These are phyloP conservation scores for Equus przewalskii DNA, from an alignment of 2,113 vertebrate species.

Conservation along the genomic window DNA sequence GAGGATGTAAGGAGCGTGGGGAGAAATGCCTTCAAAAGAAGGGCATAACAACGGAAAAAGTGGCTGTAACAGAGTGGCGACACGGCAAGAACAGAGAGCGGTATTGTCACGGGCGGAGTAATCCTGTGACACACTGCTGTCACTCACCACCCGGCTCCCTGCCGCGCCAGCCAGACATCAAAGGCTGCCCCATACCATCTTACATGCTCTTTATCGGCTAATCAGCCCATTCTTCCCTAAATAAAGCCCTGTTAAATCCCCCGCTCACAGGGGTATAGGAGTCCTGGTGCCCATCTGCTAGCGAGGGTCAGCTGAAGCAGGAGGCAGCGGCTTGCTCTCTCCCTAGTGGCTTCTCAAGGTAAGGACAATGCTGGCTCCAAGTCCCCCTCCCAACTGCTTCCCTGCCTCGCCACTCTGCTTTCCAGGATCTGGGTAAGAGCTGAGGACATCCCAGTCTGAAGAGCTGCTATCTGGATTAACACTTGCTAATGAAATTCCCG, in stretches of 20 bases:
- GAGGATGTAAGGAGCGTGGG: slow-evolving; percentile 2
- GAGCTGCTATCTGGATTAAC: slow-evolving; percentile 59
- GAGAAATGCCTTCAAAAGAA: slow-evolving; percentile 80
- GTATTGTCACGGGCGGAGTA: slow-evolving; percentile 86
- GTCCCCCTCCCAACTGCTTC: neutral
- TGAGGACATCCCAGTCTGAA: slow-evolving; percentile 47
- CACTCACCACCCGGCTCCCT: slow-evolving; percentile 87
- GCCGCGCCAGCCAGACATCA: slow-evolving; percentile 89
- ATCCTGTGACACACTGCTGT: slow-evolving; percentile 90
- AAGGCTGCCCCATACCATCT: slow-evolving; percentile 90
- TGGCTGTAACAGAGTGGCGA: slow-evolving; percentile 83
- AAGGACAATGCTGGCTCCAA: slow-evolving; percentile 83
- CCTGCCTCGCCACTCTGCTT: neutral
- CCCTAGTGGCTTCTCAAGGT: slow-evolving; percentile 86
- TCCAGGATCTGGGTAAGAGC: slow-evolving; percentile 50
- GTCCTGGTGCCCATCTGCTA: slow-evolving; percentile 91
- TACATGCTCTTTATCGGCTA: slow-evolving; percentile 90
- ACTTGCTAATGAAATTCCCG: slow-evolving; percentile 35
- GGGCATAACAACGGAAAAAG: slow-evolving; percentile 78
- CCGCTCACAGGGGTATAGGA: slow-evolving; percentile 87
- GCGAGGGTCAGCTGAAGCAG: slow-evolving; percentile 87
- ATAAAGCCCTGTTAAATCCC: slow-evolving; percentile 91
- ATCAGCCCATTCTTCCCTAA: slow-evolving; percentile 91
- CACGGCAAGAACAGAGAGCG: slow-evolving; percentile 85
- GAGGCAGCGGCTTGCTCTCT: slow-evolving; percentile 83